Evolutionary conservation across 1,140 invertebrate species (phyloP), one percentile per base, ranked within the genome.

Genomic region (Trichonephila clavipes): DNA sequence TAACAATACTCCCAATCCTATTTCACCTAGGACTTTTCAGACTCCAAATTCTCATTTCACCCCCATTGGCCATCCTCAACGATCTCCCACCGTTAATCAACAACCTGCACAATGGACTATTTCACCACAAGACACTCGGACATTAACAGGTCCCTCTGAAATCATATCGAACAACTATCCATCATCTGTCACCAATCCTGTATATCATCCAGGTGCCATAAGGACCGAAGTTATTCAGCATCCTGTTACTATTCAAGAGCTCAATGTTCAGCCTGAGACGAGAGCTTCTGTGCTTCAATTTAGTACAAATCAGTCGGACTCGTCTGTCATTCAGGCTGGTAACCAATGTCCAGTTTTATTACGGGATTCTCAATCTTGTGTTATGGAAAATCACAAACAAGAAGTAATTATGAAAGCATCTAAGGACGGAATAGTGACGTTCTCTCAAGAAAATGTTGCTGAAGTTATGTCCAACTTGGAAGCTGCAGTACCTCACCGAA

Each of bases 1-100:
- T 34, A 95, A 97, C 97, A 88, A 94, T 58, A 94, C 94, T 59
- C 92, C 94, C 6, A 91, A 94, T 69, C 92, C 93, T 12, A 94
- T 94, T 34, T 94, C 94, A 21, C 94, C 94, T 10, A 66, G 93
- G 6, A 62, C 72, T 58, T 94, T 94, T 24, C 93, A 89, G 59
- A 81, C 89, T 16, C 51, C 82, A 62, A 94, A 92, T 86, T 89
- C 87, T 62, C 81, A 88, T 44, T 94, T 94, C 72, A 94, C 93
- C 2, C 93, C 93, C 21, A 94, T 94, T 69, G 90, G 82, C 19
- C 93, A 90, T 85, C 88, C 93, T 34, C 88, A 88, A 58, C 87
- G 51, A 28, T 94, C 94, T 19, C 94, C 94, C 58, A 87, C 94
- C 28, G 85, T 94, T n/a, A 90, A 59, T 86, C 88, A 90, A 24